phyloP scores from a whole-genome alignment of 2,888 invertebrate species.

The Caenorhabditis sp. region DNA sequence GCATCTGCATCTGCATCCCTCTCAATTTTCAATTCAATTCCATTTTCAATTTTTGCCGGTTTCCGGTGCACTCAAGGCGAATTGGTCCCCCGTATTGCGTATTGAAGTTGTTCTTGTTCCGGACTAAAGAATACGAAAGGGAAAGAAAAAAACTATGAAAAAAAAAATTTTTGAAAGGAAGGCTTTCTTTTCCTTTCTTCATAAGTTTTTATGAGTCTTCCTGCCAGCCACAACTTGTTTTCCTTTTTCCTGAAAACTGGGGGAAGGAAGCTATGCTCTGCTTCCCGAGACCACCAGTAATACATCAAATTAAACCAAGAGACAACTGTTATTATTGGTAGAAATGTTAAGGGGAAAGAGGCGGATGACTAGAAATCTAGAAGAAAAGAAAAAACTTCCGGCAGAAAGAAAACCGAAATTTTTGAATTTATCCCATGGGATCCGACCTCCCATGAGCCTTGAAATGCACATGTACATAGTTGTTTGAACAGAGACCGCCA shows the following conservation, averaged over 20 bases:
- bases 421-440: neutral
- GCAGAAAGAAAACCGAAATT: too few relatives aligned
- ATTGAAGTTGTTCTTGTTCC: slow-evolving; percentile 19
- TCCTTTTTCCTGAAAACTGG: slow-evolving; percentile 6
- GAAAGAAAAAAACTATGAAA: too few relatives aligned
- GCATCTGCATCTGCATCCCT: neutral
- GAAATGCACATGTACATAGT: slow-evolving; percentile 56
- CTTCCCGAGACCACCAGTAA: slow-evolving; percentile 1
- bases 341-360: too few relatives aligned
- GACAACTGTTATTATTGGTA: slow-evolving; percentile 50
- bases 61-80: slow-evolving; percentile 53
- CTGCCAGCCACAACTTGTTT: slow-evolving; percentile 6
- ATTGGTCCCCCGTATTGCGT: slow-evolving; percentile 27
- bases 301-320: slow-evolving; percentile 51
- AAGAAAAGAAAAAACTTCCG: too few relatives aligned
- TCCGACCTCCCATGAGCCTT: slow-evolving; percentile 9
- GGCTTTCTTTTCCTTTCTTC: neutral
- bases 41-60: neutral
- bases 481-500: slow-evolving; percentile 49
- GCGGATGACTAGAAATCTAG: too few relatives aligned
- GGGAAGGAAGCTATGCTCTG: too few relatives aligned
- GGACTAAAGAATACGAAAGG: slow-evolving; percentile 45
- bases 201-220: slow-evolving; percentile 25
- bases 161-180: slow-evolving; percentile 14
- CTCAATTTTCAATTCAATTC: neutral